phyloP scores from a whole-genome alignment of 1,140 invertebrate genomes.

The Uloborus diversus region DNA sequence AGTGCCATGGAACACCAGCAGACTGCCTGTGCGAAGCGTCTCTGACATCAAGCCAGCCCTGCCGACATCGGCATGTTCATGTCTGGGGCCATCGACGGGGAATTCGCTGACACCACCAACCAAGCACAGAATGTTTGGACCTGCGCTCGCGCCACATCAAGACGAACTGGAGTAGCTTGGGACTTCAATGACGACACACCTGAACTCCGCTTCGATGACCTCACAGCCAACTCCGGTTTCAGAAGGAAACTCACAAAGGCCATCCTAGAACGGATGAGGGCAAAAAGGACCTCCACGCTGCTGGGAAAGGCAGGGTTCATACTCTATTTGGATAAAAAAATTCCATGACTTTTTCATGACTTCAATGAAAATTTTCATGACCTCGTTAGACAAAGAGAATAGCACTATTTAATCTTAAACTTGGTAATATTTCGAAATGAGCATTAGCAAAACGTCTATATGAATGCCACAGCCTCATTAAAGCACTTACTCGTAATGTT shows the following conservation, averaged over 20 bases:
- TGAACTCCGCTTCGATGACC: not conserved
- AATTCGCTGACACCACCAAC: not conserved
- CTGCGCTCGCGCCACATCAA: not conserved
- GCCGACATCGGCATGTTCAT: not conserved
- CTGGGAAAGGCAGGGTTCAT: not conserved
- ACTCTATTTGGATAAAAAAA: no score
- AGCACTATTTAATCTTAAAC: no score
- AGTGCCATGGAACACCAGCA: not conserved
- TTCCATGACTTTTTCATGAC: no score
- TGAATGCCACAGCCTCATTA: no score
- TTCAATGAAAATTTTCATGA: no score
- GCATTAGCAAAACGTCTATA: no score
- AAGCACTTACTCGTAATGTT: no score
- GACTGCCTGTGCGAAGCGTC: not conserved
- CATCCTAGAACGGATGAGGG: not conserved
- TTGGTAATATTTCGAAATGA: no score
- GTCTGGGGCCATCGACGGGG: not conserved
- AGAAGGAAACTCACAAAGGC: not conserved
- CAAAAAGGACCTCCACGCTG: not conserved
- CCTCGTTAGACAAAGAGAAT: no score
- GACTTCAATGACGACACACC: not conserved
- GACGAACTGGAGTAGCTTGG: not conserved
- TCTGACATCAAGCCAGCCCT: rapidly evolving
- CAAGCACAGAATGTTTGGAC: not conserved
- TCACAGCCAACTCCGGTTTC: not conserved